Evolutionary conservation across 37 sponge, comb jelly and placozoan species (phyloP).

Genomic region (Cladorhizidae sp.): DNA sequence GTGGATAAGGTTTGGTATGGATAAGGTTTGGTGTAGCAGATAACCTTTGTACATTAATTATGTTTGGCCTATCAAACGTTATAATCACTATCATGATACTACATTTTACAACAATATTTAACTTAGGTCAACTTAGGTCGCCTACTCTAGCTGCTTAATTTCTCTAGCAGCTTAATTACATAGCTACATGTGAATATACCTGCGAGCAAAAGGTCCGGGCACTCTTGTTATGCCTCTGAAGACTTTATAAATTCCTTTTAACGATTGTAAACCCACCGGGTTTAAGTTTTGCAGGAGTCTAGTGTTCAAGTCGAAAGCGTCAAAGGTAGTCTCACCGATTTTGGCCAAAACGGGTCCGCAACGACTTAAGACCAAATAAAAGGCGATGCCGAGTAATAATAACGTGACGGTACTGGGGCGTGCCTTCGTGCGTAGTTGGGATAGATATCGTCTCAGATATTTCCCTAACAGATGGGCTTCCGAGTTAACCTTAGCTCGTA

Average conservation of each 20-base stretch:
- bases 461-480: not conserved
- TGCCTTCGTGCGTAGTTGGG: not conserved
- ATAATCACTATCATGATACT: too few relatives aligned
- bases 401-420: constrained; percentile 5
- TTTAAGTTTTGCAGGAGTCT: not conserved
- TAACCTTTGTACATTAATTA: too few relatives aligned
- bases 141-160: too few relatives aligned
- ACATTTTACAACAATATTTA: too few relatives aligned
- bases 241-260: not conserved
- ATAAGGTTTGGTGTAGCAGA: too few relatives aligned
- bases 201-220: constrained; percentile 17
- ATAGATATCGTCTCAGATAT: not conserved
- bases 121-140: too few relatives aligned
- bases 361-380: constrained; percentile 24
- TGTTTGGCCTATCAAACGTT: too few relatives aligned
- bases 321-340: constrained; percentile 17
- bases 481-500: not conserved
- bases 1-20: too few relatives aligned
- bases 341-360: constrained; percentile 17
- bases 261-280: not conserved
- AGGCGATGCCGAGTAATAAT: constrained; percentile 1
- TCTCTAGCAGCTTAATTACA: too few relatives aligned
- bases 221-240: constrained; percentile 13
- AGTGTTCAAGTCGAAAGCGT: constrained; percentile 1
- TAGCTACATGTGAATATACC: too few relatives aligned